Conservation (phyloP, 2,113 vertebrate genomes). For the Toxostoma redivivum region DNA sequence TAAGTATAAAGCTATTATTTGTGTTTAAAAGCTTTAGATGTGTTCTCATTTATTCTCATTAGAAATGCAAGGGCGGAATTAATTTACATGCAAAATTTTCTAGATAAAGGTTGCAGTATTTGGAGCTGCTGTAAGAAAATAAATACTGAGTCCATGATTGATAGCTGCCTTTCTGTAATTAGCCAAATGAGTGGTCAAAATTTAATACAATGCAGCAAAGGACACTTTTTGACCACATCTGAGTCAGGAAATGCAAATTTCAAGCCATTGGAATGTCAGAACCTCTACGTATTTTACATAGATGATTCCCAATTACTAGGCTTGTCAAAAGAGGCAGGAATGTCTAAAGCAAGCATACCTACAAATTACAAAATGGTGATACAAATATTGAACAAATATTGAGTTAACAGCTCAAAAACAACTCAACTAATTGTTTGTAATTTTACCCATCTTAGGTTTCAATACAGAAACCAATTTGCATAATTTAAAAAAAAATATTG, state of each 20-base stretch:
- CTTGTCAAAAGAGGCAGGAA: background rate
- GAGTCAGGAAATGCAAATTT: background rate
- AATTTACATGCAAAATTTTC: background rate
- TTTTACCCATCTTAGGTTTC: background rate
- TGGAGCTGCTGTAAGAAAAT: background rate
- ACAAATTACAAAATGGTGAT: background rate
- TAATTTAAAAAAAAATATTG: accelerated
- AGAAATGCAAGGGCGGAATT: background rate
- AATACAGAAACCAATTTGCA: background rate
- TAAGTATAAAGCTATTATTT: background rate
- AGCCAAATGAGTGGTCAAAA: background rate
- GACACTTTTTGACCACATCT: background rate
- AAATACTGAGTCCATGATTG: background rate
- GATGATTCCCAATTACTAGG: background rate
- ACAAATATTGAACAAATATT: background rate
- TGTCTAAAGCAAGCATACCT: background rate
- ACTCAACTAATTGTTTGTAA: background rate
- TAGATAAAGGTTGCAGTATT: accelerated
- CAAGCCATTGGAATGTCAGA: background rate
- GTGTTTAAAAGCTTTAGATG: background rate
- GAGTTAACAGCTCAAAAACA: background rate
- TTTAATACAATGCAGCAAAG: background rate
- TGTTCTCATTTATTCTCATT: background rate
- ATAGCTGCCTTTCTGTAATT: background rate
- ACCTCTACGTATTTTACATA: background rate